phyloP scores from a whole-genome alignment of 2,113 vertebrate genomes.

The Limanda limanda region DNA sequence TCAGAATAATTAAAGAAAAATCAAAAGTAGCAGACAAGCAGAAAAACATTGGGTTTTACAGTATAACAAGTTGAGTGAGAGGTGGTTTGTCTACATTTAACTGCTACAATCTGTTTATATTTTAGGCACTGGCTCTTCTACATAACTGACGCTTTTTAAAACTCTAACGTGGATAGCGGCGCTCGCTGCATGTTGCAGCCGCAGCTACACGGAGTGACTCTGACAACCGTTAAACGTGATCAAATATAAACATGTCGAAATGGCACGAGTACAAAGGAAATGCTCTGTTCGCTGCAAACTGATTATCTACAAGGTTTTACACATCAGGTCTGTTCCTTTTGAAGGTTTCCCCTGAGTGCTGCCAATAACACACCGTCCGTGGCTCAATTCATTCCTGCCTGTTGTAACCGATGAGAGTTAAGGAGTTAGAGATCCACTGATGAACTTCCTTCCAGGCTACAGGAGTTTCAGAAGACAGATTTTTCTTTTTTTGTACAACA shows the following conservation, averaged over 20 bases:
- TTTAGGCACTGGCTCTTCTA: slow-evolving; percentile 66
- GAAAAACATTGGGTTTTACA: slow-evolving; percentile 17
- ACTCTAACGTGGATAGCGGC: slow-evolving; percentile 8
- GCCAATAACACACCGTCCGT: slow-evolving; percentile 27
- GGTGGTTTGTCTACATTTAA: slow-evolving; percentile 37
- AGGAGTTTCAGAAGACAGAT: slow-evolving; percentile 41
- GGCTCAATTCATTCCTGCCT: slow-evolving; percentile 44
- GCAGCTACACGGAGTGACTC: slow-evolving; percentile 29
- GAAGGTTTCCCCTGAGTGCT: slow-evolving; percentile 75
- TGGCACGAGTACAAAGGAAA: slow-evolving; percentile 55
- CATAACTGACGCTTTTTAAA: slow-evolving; percentile 29
- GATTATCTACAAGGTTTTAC: slow-evolving; percentile 41
- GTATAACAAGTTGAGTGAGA: slow-evolving; percentile 19
- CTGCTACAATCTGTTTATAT: slow-evolving; percentile 62
- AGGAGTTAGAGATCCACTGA: slow-evolving; percentile 29
- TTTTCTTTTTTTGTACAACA: slow-evolving; percentile 52
- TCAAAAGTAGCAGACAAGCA: neutral
- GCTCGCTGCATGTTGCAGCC: neutral
- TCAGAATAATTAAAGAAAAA: neutral
- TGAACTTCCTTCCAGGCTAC: slow-evolving; percentile 60
- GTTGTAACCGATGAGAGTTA: slow-evolving; percentile 35
- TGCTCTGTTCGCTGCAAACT: slow-evolving; percentile 23
- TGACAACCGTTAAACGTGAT: slow-evolving; percentile 26
- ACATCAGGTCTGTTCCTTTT: slow-evolving; percentile 67
- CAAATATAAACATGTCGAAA: slow-evolving; percentile 45